Evolutionary conservation across 2,888 invertebrate genomes (phyloP), one percentile per base, ranked within the genome.

Genomic region (Drymonia ruficornis): DNA sequence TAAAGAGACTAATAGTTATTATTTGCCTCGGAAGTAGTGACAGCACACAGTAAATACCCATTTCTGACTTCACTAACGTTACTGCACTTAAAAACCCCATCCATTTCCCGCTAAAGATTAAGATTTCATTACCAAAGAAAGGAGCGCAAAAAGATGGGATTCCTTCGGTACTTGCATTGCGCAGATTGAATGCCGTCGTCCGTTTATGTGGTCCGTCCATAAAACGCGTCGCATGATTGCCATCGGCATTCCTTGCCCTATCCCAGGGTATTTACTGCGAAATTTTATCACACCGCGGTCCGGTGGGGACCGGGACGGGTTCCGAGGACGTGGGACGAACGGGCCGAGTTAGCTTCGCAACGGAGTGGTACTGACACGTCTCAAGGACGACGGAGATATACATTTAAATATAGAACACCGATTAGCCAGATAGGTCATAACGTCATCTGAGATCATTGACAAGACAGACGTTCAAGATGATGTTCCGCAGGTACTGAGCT

Each of bases 211-310:
- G 72, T 69, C 62, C 54, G 66, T 49, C 71, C 67, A 75, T 75
- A 75, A 76, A 77, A 73, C 74, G 70, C 70, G 72, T 76, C 76
- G 76, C 72, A 67, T 70, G 80, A 83, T 80, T 74, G 72, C 73
- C 69, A 80, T 82, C 81, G 65, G 72, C 77, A 83, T 83, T 83
- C 78, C 77, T 66, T 56, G 56, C 63, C 65, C 68, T 76, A 80
- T 83, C 78, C 66, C 62, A 61, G 63, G 68, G 74, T 80, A 78
- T 81, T 82, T 82, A 78, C 77, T 65, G 77, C 72, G 71, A 80
- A 80, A 80, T 81, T 80, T 79, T 82, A 81, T 82, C 80, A 76
- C 80, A 72, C 72, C 50, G 56, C 63, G 70, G 69, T 70, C 75
- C 78, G 66, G 72, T 70, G 66, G 65, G 65, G 62, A 66, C 60